Evolutionary conservation across 1,140 invertebrate genomes (phyloP).

Genomic region (Drosophila yakuba): DNA sequence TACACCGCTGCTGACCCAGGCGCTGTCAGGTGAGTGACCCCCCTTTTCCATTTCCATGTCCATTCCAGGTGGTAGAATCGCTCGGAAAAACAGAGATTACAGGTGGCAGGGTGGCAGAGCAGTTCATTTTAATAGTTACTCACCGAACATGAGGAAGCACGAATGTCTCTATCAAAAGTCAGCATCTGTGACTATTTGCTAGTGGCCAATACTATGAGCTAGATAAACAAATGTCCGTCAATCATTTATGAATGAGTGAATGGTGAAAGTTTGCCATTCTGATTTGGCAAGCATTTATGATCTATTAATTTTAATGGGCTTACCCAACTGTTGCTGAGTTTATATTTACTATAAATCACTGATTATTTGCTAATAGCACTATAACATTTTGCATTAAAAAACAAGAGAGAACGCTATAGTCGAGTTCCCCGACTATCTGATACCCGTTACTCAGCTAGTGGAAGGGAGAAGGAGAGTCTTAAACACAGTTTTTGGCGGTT

Average conservation of each 20-base stretch:
- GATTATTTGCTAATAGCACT: not conserved
- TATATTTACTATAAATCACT: not conserved
- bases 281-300: not conserved
- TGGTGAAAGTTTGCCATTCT: not conserved
- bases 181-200: not conserved
- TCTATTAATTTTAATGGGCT: not conserved
- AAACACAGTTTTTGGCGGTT: no score
- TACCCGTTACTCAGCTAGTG: no score
- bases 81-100: no score
- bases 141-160: not conserved
- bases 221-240: not conserved
- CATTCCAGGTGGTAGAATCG: no score
- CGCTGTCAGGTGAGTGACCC: slow-evolving; percentile 93
- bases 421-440: no score
- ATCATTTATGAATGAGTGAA: not conserved
- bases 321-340: not conserved
- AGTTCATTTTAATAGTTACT: not conserved
- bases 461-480: no score
- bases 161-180: not conserved
- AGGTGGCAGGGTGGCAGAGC: no score
- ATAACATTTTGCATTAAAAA: not conserved
- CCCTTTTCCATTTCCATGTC: no score
- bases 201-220: not conserved
- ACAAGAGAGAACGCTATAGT: no score
- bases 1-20: slow-evolving; percentile 96